Conservation (phyloP, 2,113 vertebrate genomes). For the Catharus bicknelli region DNA sequence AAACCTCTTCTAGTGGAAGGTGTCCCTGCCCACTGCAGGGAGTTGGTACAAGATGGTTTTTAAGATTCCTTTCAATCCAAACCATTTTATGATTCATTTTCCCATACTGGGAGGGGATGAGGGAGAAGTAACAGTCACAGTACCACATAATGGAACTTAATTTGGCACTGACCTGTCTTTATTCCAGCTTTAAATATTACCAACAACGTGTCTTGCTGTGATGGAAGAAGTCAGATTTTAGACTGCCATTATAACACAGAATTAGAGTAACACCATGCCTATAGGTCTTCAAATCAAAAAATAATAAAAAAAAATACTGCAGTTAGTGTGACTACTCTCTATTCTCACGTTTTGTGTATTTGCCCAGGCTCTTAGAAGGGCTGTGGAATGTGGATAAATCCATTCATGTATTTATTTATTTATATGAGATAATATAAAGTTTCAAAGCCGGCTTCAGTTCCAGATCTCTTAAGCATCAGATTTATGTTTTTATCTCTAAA, state of each 20-base stretch:
- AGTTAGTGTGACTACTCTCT: neutral
- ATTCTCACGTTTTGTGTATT: neutral
- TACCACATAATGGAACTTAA: neutral
- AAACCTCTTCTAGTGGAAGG: neutral
- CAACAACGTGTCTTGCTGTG: neutral
- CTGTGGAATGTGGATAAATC: neutral
- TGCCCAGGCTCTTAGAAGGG: neutral
- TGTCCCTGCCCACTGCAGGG: neutral
- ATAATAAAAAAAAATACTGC: neutral
- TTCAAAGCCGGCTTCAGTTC: neutral
- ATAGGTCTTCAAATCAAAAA: neutral
- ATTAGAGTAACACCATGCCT: neutral
- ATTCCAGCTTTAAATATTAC: neutral
- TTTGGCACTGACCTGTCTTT: neutral
- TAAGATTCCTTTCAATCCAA: neutral
- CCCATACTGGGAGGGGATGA: neutral
- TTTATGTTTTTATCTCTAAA: neutral
- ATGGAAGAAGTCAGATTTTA: neutral
- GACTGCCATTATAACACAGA: neutral
- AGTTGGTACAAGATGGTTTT: neutral
- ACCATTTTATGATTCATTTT: neutral
- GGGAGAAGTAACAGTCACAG: neutral
- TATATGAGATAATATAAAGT: neutral
- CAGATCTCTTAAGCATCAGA: neutral
- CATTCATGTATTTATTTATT: neutral